Percentiles rank a stretch among this genome's conserved stretches.
These are phyloP conservation scores for Pseudochromis fuscus DNA, from an alignment of 2,797 vertebrate species.

Conservation along the genomic window DNA sequence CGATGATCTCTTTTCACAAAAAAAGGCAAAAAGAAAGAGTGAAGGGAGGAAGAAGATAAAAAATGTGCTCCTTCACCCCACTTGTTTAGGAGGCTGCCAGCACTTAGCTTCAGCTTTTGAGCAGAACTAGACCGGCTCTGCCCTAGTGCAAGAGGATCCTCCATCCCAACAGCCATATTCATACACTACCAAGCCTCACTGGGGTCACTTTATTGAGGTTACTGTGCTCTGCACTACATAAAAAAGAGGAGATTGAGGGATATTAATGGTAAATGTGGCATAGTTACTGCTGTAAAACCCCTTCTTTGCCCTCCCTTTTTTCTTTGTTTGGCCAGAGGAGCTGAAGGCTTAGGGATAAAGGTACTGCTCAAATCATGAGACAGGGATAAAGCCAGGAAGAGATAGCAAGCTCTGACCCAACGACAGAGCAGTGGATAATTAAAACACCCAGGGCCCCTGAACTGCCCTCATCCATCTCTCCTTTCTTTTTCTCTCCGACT, in stretches of 20 bases:
- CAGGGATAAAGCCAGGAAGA: slow-evolving; percentile 84
- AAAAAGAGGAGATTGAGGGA: slow-evolving; percentile 84
- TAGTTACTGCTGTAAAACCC: slow-evolving; percentile 85
- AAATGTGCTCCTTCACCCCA: slow-evolving; percentile 74
- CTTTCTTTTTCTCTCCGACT: slow-evolving; percentile 70
- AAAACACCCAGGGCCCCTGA: slow-evolving; percentile 87
- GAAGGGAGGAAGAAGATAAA: slow-evolving; percentile 61
- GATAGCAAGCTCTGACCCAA: slow-evolving; percentile 84
- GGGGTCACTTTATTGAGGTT: slow-evolving; percentile 85
- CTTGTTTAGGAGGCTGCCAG: slow-evolving; percentile 77
- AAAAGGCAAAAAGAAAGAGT: slow-evolving; percentile 51
- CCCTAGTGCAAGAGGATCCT: slow-evolving; percentile 72
- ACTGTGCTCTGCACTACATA: slow-evolving; percentile 75
- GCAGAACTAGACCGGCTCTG: slow-evolving; percentile 61
- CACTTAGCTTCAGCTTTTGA: slow-evolving; percentile 74
- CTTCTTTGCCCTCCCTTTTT: slow-evolving; percentile 83
- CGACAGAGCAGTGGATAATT: slow-evolving; percentile 86
- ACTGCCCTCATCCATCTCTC: slow-evolving; percentile 85
- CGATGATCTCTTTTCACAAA: slow-evolving; percentile 73
- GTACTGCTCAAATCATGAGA: slow-evolving; percentile 88
- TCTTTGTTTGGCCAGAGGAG: slow-evolving; percentile 88
- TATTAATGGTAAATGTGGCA: slow-evolving; percentile 87
- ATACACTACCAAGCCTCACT: slow-evolving; percentile 69
- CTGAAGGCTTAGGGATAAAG: slow-evolving; percentile 88
- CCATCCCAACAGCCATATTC: slow-evolving; percentile 75